phyloP scores from a whole-genome alignment of 2,888 invertebrate genomes.

The Drosophila stalkeri region DNA sequence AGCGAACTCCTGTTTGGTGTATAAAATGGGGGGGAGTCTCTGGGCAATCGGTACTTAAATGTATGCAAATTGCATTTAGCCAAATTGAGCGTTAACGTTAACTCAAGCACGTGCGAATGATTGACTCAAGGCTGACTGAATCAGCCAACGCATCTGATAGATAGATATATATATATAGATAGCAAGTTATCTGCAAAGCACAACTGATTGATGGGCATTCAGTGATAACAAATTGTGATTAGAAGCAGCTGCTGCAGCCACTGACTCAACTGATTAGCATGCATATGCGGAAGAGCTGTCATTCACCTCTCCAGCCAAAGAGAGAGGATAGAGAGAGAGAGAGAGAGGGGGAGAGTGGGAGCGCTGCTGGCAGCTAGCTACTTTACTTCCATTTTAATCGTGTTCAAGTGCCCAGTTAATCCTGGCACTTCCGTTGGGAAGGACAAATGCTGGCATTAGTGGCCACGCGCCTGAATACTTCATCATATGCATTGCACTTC shows the following conservation, averaged over 20 bases:
- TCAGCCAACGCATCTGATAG: not conserved
- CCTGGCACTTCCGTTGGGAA: slow-evolving; percentile 61
- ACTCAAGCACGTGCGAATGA: slow-evolving; percentile 75
- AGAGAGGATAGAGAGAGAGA: not conserved
- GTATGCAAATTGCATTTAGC: slow-evolving; percentile 73
- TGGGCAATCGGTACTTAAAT: slow-evolving; percentile 46
- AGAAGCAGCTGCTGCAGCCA: slow-evolving; percentile 9
- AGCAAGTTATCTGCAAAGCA: slow-evolving; percentile 31
- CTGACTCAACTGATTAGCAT: slow-evolving; percentile 34
- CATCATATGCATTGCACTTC: slow-evolving; percentile 52
- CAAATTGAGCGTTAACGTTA: slow-evolving; percentile 70
- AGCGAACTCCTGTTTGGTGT: slow-evolving; percentile 12
- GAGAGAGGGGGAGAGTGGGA: not conserved
- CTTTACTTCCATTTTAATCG: slow-evolving; percentile 52
- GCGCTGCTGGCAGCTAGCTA: not conserved
- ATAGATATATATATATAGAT: slow-evolving; percentile 7
- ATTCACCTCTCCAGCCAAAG: slow-evolving; percentile 5
- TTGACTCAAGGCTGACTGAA: slow-evolving; percentile 40
- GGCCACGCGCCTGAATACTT: slow-evolving; percentile 32
- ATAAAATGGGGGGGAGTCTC: not conserved
- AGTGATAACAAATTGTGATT: slow-evolving; percentile 41
- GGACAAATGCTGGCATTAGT: slow-evolving; percentile 25
- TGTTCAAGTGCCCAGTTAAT: slow-evolving; percentile 78
- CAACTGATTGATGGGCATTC: slow-evolving; percentile 35
- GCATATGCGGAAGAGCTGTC: slow-evolving; percentile 47